Base-by-base conservation (phyloP, 2,888 invertebrate species). In the Acrobasis repandana region DNA sequence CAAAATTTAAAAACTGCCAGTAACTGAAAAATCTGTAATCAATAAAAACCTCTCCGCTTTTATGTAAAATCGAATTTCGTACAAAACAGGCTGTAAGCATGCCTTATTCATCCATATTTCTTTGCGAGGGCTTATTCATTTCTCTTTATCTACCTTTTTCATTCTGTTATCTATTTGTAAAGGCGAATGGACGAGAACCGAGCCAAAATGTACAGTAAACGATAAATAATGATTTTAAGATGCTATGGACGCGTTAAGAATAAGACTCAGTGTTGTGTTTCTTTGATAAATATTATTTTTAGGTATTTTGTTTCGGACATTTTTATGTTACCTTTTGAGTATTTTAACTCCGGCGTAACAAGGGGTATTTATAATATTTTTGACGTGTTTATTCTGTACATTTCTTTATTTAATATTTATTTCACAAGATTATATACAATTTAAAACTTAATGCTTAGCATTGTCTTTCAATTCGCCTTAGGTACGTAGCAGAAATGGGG, bases 71-170 rank as follows among this genome's bases (percentile, higher is more conserved):
- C 43, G 43, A 43, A 51, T 34, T 51, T 50, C 28, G 28, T 4
- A 28, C 8, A 14, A 50, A 15, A 34, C 10, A 9, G 51, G 34
- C 15, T 47, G 28, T 28, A 28, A 57, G 48, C 57, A 48, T 47
- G 34, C 48, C 33, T 57, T 57, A 47, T 51, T 33, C 51, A 51
- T 51, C 34, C 33, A 4, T 51, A 43, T 57, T 33, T 57, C 46
- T 57, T 48, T 47, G 33, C 47, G 20, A 46, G 33, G 38, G 43
- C 56, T 57, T 46, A 56, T 56, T 57, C 33, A 48, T 57, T 57
- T 57, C 16, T 10, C 47, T 57, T 57, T 46, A 56, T 56, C 28
- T 56, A 28, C 20, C 56, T 43, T 46, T 33, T 57, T 34, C 47
- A 33, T 47, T 48, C 15, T 34, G 34, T 51, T 51, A n/a, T 51